Evolutionary conservation across 2,113 vertebrate genomes (phyloP).

Genomic region (Microcebus jonahi): DNA sequence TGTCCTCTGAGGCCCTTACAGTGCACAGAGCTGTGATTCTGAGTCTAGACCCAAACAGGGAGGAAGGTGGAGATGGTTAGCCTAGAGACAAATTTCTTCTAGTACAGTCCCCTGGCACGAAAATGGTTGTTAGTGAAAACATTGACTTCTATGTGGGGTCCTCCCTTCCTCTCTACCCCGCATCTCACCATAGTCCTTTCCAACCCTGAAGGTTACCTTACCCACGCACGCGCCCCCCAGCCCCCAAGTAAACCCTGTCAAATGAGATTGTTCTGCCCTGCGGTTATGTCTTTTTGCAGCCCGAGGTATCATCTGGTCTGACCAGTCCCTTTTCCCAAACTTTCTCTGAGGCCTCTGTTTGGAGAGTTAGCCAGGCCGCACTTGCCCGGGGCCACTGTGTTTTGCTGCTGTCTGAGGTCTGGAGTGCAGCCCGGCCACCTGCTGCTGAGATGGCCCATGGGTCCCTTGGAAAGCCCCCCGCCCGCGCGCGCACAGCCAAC

Average conservation of each 20-base stretch:
- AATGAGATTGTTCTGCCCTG: not conserved
- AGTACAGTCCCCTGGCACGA: no score
- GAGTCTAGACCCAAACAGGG: rapidly evolving
- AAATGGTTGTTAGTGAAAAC: not conserved
- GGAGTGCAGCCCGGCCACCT: not conserved
- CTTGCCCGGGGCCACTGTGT: not conserved
- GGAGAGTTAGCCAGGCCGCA: not conserved
- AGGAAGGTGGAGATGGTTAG: not conserved
- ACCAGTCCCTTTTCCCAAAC: not conserved
- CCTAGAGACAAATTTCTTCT: not conserved
- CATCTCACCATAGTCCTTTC: not conserved
- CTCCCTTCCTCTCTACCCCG: not conserved
- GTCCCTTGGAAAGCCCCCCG: not conserved
- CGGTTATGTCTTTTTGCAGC: not conserved
- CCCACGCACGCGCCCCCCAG: no score
- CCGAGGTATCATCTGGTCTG: not conserved
- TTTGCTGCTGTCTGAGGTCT: no score
- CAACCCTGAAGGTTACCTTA: not conserved
- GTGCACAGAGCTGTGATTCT: not conserved
- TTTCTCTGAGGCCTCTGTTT: not conserved
- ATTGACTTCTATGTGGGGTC: rapidly evolving
- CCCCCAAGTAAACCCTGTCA: not conserved
- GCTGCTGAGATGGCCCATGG: not conserved
- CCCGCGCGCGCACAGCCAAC: not conserved
- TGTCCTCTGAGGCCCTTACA: not conserved